A percentile compares a stretch with the other conserved stretches of the same genome.
These are phyloP conservation scores for Ecdyonurus torrentis DNA, from an alignment of 2,888 invertebrate species.

Conservation along the genomic window DNA sequence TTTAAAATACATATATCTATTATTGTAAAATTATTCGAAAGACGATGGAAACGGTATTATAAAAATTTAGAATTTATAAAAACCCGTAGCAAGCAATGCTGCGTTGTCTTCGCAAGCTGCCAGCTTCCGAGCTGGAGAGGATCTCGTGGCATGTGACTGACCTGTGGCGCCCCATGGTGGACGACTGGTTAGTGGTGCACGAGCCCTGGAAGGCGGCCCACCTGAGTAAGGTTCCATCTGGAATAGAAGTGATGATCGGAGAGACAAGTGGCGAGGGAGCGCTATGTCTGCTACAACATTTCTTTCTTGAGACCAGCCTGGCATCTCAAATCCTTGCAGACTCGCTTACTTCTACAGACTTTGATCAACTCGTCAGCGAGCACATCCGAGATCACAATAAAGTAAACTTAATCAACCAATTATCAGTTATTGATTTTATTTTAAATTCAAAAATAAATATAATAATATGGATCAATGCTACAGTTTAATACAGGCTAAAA, in stretches of 20 bases:
- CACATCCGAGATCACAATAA: slow-evolving; percentile 9
- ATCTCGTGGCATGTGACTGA: slow-evolving; percentile 14
- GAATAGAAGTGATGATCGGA: slow-evolving; percentile 17
- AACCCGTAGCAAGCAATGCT: neutral
- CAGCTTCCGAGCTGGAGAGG: slow-evolving; percentile 13
- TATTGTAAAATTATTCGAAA: too few relatives aligned
- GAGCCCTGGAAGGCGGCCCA: slow-evolving; percentile 14
- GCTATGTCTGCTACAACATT: slow-evolving; percentile 14
- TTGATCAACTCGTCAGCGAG: slow-evolving; percentile 8
- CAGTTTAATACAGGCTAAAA: too few relatives aligned
- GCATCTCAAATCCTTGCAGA: slow-evolving; percentile 6
- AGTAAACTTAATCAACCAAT: neutral
- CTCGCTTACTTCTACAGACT: slow-evolving; percentile 9
- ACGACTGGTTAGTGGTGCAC: slow-evolving; percentile 15
- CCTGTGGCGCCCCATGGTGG: slow-evolving; percentile 19
- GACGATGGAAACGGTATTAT: too few relatives aligned
- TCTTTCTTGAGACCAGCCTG: slow-evolving; percentile 5
- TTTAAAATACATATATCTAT: too few relatives aligned
- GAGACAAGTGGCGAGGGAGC: slow-evolving; percentile 18
- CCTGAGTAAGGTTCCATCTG: slow-evolving; percentile 10
- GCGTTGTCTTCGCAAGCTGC: slow-evolving; percentile 14
- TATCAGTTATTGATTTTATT: too few relatives aligned
- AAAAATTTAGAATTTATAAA: too few relatives aligned
- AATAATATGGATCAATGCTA: too few relatives aligned
- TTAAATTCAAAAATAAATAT: too few relatives aligned